Conservation (phyloP, 2,797 vertebrate species). For the Tamandua tetradactyla region DNA sequence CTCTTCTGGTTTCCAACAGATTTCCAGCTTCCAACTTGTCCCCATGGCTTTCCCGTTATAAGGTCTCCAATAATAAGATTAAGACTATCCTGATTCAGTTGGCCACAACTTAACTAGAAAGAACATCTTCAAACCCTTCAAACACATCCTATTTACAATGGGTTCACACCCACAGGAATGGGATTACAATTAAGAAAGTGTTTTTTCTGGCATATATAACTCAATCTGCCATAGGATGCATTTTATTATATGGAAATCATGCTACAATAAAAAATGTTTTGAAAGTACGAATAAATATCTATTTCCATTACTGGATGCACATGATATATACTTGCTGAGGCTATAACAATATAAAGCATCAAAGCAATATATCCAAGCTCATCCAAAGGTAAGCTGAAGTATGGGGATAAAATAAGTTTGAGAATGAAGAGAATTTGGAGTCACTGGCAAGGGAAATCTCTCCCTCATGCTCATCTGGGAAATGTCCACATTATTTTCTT, state of each 20-base stretch:
- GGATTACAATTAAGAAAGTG: too few species aligned
- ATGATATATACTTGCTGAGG: neutral
- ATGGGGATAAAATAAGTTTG: neutral
- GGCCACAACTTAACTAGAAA: too few species aligned
- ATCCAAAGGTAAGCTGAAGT: conserved; percentile 8
- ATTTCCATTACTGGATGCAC: neutral
- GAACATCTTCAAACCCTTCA: too few species aligned
- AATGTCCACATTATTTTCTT: neutral
- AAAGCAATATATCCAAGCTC: neutral
- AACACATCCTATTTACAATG: too few species aligned
- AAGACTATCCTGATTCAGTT: too few species aligned
- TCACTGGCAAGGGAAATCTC: neutral
- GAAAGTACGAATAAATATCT: neutral
- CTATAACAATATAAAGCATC: neutral
- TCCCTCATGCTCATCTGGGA: neutral
- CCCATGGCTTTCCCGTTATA: too few species aligned
- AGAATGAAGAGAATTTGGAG: neutral
- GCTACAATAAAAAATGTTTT: neutral
- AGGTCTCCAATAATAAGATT: too few species aligned
- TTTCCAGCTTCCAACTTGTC: too few species aligned
- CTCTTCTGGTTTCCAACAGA: too few species aligned
- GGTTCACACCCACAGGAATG: too few species aligned
- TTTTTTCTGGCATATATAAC: too few species aligned
- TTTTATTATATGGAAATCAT: conserved; percentile 14
- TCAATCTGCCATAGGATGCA: too few species aligned